phyloP scores from a whole-genome alignment of 2,888 invertebrate genomes.

The Andricus curvator region DNA sequence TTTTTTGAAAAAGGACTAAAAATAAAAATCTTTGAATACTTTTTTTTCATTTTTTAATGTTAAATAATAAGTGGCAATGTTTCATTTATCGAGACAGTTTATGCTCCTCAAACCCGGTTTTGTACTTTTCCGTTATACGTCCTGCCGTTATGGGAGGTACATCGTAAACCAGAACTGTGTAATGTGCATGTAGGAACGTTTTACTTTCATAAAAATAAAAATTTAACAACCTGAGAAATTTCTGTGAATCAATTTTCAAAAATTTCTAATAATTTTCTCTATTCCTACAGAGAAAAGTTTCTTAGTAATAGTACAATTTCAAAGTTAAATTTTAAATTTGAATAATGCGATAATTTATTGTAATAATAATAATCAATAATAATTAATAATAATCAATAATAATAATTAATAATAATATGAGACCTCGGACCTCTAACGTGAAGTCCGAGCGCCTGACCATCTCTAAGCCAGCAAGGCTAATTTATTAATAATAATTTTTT shows the following conservation, averaged over 20 bases:
- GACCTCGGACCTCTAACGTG: no score
- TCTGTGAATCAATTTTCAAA: background rate
- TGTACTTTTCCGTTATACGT: slow-evolving; percentile 37
- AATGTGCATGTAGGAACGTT: background rate
- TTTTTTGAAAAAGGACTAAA: no score
- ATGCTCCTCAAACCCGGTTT: slow-evolving; percentile 31
- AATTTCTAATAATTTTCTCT: background rate
- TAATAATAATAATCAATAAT: background rate
- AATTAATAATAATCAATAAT: background rate
- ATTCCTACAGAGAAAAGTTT: background rate
- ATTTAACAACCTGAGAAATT: background rate
- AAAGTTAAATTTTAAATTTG: no score
- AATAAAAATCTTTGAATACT: background rate
- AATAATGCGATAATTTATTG: no score
- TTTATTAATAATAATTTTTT: no score
- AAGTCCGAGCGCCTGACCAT: no score
- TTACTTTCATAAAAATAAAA: background rate
- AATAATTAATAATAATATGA: no score
- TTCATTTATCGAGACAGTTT: background rate
- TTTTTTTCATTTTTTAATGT: background rate
- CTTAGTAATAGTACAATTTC: no score
- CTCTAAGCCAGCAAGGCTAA: no score
- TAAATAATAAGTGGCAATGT: background rate
- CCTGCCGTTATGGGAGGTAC: slow-evolving; percentile 15
- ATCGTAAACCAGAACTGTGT: slow-evolving; percentile 12